phyloP scores from a whole-genome alignment of 2,797 vertebrate species.

The Anguilla pacifica region DNA sequence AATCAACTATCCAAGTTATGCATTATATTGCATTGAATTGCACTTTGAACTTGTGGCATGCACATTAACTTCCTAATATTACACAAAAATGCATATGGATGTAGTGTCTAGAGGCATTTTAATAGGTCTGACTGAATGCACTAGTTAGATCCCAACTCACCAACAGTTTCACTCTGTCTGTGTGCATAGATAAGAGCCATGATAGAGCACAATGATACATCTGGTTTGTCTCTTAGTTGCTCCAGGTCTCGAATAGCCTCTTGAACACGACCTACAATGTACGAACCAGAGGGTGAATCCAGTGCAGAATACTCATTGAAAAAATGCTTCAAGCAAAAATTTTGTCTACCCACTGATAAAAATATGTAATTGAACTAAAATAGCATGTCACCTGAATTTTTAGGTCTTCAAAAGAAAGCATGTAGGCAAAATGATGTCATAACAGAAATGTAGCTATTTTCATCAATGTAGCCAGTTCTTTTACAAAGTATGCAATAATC shows the following conservation, averaged over 20 bases:
- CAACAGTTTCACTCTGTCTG: constrained; percentile 51
- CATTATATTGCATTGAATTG: background rate
- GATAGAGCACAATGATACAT: constrained; percentile 60
- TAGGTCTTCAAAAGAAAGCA: background rate
- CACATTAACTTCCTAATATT: background rate
- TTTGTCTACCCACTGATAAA: background rate
- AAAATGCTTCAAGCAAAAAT: background rate
- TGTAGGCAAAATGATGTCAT: background rate
- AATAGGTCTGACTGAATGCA: background rate
- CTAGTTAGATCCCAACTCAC: constrained; percentile 44
- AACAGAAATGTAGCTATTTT: background rate
- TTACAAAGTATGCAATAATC: too few relatives aligned
- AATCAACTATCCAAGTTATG: background rate
- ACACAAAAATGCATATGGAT: background rate
- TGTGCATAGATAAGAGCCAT: constrained; percentile 70
- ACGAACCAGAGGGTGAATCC: background rate
- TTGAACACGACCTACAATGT: constrained; percentile 59
- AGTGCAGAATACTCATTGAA: background rate
- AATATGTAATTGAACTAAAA: background rate
- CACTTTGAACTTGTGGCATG: background rate
- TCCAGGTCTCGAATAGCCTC: constrained; percentile 67
- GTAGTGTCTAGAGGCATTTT: background rate
- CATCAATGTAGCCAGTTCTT: background rate
- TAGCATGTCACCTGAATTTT: background rate
- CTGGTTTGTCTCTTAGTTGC: constrained; percentile 54